Percentiles rank a stretch among this genome's conserved stretches.
Conservation (phyloP, 92 coral and sea anemone genomes). For the Pocillopora grandis region DNA sequence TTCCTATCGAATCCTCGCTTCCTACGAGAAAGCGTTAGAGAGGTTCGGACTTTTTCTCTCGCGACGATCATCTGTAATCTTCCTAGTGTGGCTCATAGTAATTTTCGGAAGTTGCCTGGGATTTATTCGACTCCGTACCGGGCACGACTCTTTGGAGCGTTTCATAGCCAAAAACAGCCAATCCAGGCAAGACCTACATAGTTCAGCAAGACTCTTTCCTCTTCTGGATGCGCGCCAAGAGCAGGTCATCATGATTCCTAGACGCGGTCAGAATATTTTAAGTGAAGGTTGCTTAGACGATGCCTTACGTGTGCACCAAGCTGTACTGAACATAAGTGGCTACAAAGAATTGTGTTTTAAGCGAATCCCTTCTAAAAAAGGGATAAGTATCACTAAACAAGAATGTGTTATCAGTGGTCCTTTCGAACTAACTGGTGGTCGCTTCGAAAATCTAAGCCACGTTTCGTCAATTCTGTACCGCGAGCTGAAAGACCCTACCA, state of each 20-base stretch:
- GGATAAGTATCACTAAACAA: not conserved
- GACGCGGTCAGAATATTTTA: slow-evolving; percentile 38
- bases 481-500: slow-evolving; percentile 3
- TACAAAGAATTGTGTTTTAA: slow-evolving; percentile 35
- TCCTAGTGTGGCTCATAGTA: slow-evolving; percentile 15
- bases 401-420: slow-evolving; percentile 31
- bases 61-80: slow-evolving; percentile 28
- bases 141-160: not conserved
- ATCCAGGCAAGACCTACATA: slow-evolving; percentile 27
- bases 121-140: slow-evolving; percentile 22
- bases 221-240: slow-evolving; percentile 44
- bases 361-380: not conserved
- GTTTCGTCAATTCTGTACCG: slow-evolving; percentile 12
- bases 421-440: slow-evolving; percentile 30
- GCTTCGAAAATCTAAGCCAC: slow-evolving; percentile 12
- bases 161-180: slow-evolving; percentile 22
- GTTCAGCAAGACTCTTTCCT: slow-evolving; percentile 40
- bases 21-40: slow-evolving; percentile 42
- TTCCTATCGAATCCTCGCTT: not conserved
- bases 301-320: slow-evolving; percentile 38
- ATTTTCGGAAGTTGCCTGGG: slow-evolving; percentile 39
- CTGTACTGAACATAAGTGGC: slow-evolving; percentile 36
- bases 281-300: slow-evolving; percentile 48
- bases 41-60: slow-evolving; percentile 39
- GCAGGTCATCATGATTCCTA: slow-evolving; percentile 43